A percentile compares a stretch with the other conserved stretches of the same genome.
Evolutionary conservation across 2,113 vertebrate genomes (phyloP).

Genomic region (Pomatorhinus ruficollis): DNA sequence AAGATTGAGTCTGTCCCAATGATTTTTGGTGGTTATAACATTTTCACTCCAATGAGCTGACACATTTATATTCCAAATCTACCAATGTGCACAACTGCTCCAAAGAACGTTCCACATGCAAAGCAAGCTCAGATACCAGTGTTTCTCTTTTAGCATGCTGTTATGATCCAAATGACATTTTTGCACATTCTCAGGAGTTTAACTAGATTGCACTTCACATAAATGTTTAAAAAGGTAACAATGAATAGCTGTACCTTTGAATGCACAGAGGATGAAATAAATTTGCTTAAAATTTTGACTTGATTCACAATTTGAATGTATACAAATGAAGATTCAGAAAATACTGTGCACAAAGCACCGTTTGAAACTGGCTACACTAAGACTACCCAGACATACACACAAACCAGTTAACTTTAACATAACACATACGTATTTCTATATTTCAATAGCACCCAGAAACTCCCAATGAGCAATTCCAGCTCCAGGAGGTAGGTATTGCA

Average conservation of each 20-base stretch:
- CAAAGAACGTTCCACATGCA: fast-evolving
- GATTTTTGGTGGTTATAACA: neutral
- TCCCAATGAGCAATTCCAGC: neutral
- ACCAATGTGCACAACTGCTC: neutral
- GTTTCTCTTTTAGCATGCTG: neutral
- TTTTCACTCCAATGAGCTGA: neutral
- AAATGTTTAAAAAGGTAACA: neutral
- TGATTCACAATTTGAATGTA: neutral
- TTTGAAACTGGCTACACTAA: neutral
- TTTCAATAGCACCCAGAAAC: neutral
- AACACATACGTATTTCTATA: neutral
- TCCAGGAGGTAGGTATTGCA: neutral
- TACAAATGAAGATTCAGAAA: neutral
- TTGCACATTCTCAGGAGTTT: fast-evolving
- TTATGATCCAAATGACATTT: neutral
- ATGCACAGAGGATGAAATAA: neutral
- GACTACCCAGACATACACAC: neutral
- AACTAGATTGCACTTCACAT: neutral
- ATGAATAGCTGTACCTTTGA: neutral
- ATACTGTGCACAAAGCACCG: neutral
- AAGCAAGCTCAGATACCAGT: neutral
- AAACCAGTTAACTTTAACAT: neutral
- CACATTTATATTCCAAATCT: neutral
- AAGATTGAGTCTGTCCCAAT: neutral
- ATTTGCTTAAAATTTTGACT: neutral